These are phyloP conservation scores for Lochmaea crataegi DNA, from an alignment of 2,888 invertebrate species.

Conservation along the genomic window DNA sequence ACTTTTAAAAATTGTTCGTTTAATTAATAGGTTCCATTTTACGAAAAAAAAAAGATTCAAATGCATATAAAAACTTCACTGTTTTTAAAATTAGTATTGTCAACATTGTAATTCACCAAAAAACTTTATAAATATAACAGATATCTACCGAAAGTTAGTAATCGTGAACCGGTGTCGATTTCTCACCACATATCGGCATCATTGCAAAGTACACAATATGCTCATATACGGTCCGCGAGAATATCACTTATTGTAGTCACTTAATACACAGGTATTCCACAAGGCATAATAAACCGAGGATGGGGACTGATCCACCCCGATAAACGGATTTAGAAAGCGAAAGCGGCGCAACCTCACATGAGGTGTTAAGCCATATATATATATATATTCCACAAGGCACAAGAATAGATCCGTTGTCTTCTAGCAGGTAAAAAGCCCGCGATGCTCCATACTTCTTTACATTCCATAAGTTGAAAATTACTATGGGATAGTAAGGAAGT, in stretches of 20 bases:
- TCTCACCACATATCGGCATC: constrained; percentile 6
- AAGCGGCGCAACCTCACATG: no score
- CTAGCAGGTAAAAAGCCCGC: constrained; percentile 47
- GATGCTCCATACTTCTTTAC: constrained; percentile 96
- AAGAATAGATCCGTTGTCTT: constrained; percentile 21
- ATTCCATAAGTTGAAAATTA: constrained; percentile 89
- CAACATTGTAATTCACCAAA: neutral
- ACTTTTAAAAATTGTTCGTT: no score
- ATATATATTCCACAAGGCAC: constrained; percentile 41
- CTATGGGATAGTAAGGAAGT: constrained; percentile 97
- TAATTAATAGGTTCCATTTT: no score
- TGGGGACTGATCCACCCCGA: no score
- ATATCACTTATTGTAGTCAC: constrained; percentile 13
- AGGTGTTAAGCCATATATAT: no score
- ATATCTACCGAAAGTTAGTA: neutral
- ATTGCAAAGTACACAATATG: neutral
- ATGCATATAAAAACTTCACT: no score
- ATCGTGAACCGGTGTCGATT: neutral
- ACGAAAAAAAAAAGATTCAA: no score
- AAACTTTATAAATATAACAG: neutral
- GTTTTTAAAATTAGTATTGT: neutral
- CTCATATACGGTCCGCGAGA: constrained; percentile 17
- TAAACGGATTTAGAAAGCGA: no score
- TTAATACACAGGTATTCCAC: constrained; percentile 32
- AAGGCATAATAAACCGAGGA: no score